A percentile compares a stretch with the other conserved stretches of the same genome.
phyloP scores from a whole-genome alignment of 2,113 vertebrate species.

The Natator depressus region DNA sequence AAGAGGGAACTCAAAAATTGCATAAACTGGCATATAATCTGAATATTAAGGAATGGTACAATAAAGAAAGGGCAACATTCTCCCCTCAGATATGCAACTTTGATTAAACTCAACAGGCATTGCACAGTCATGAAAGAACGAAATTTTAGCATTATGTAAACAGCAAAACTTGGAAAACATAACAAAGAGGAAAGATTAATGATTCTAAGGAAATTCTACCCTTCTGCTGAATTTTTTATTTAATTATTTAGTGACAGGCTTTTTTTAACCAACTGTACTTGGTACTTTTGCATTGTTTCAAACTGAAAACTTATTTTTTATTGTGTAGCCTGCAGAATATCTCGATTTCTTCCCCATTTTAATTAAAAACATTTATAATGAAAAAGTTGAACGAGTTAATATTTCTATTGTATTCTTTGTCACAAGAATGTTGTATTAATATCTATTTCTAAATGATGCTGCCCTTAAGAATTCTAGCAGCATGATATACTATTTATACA shows the following conservation, averaged over 20 bases:
- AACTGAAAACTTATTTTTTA: neutral
- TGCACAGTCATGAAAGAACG: neutral
- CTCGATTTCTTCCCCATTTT: neutral
- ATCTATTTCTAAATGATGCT: neutral
- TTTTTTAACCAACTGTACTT: neutral
- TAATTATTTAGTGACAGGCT: neutral
- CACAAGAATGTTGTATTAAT: neutral
- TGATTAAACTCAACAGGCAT: neutral
- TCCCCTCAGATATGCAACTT: neutral
- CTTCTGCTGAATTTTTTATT: neutral
- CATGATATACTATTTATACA: slow-evolving; percentile 19
- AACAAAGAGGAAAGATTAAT: neutral
- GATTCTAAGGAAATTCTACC: neutral
- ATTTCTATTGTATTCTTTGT: neutral
- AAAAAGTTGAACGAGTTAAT: neutral
- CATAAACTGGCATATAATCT: neutral
- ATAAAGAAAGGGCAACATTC: neutral
- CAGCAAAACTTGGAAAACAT: neutral
- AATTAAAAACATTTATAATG: neutral
- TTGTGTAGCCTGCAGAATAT: neutral
- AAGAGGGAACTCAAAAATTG: neutral
- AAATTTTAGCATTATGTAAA: neutral
- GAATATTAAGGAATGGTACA: neutral
- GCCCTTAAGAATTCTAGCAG: slow-evolving; percentile 33
- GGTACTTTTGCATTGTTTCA: neutral